These are phyloP conservation scores for Chrysomallon squamiferum DNA, from an alignment of 1,140 invertebrate species.

Conservation along the genomic window DNA sequence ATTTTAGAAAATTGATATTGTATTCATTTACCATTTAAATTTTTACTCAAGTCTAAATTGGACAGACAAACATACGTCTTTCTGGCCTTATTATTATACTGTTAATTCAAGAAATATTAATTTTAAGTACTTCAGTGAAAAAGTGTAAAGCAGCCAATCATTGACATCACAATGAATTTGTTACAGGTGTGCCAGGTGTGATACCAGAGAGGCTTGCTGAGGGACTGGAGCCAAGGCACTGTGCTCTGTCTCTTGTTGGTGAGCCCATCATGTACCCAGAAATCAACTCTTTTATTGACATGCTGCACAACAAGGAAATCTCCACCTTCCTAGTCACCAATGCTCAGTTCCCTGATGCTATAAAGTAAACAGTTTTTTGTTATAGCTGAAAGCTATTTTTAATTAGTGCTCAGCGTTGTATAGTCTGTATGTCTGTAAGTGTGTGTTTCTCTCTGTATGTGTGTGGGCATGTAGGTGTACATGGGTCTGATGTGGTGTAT, in stretches of 20 bases:
- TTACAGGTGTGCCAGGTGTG: slow-evolving; percentile 73
- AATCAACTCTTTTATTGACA: slow-evolving; percentile 69
- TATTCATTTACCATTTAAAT: too few species aligned
- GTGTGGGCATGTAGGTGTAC: too few species aligned
- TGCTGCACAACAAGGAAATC: slow-evolving; percentile 68
- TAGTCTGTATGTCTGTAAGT: neutral
- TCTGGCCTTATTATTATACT: too few species aligned
- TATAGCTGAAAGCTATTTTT: neutral
- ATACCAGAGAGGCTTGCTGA: slow-evolving; percentile 67
- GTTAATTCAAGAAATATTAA: too few species aligned
- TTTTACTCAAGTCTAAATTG: too few species aligned
- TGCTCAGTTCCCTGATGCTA: slow-evolving; percentile 73
- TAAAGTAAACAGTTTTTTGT: slow-evolving; percentile 53
- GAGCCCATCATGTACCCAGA: slow-evolving; percentile 77
- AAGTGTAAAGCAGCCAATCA: too few species aligned
- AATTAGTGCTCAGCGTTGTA: neutral
- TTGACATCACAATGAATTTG: too few species aligned
- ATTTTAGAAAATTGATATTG: too few species aligned
- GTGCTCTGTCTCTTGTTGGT: slow-evolving; percentile 73
- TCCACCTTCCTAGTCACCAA: slow-evolving; percentile 73
- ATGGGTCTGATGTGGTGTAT: too few species aligned
- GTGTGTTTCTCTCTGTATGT: neutral
- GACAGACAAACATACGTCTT: too few species aligned
- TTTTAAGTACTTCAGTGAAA: too few species aligned
- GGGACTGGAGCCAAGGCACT: slow-evolving; percentile 67